Percentiles rank a stretch among this genome's conserved stretches.
Conservation (phyloP, 1,140 invertebrate genomes). For the Saccostrea echinata region DNA sequence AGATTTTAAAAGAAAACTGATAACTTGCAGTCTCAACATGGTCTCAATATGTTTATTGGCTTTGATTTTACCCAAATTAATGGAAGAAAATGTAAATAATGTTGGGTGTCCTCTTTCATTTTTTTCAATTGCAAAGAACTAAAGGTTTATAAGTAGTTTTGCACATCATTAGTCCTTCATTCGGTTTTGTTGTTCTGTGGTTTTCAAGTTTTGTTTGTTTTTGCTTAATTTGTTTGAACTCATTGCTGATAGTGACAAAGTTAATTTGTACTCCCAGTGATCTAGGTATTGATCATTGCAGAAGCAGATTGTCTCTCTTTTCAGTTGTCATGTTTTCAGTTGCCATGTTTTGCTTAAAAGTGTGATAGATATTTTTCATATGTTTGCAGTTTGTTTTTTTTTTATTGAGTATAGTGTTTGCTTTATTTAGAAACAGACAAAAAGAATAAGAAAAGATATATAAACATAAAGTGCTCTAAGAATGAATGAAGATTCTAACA, state of each 20-base stretch:
- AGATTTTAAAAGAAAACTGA: conserved; percentile 12
- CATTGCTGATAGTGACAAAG: background rate
- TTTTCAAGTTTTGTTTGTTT: background rate
- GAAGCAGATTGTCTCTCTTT: background rate
- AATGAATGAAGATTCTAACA: background rate
- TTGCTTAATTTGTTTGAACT: background rate
- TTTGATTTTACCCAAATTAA: background rate
- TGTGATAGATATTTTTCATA: background rate
- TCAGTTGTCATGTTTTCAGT: background rate
- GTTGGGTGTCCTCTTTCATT: too few species aligned
- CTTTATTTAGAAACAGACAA: too few species aligned
- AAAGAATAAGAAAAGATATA: too few species aligned
- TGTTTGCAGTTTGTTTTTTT: background rate
- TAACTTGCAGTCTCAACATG: background rate
- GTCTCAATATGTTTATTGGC: too few species aligned
- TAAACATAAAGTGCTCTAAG: too few species aligned
- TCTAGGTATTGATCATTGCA: background rate
- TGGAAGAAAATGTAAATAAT: background rate
- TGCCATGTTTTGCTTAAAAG: background rate
- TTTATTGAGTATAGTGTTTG: too few species aligned
- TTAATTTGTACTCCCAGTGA: background rate
- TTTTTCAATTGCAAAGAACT: too few species aligned
- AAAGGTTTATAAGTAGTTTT: background rate
- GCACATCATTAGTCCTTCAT: background rate
- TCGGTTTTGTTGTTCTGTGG: background rate